These are phyloP conservation scores for Mamestra brassicae DNA, from an alignment of 2,888 invertebrate species.

Conservation along the genomic window DNA sequence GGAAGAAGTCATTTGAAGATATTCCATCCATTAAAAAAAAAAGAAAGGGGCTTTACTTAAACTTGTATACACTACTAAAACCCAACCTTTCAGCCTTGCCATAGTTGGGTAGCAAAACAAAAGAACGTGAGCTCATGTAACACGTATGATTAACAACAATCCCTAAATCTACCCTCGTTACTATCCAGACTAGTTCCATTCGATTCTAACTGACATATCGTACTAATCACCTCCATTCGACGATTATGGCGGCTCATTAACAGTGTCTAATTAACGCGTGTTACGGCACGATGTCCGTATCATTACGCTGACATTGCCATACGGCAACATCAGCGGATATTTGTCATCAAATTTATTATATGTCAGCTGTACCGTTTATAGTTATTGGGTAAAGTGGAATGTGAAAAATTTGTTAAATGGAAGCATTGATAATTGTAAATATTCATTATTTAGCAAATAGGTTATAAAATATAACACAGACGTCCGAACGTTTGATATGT, in stretches of 20 bases:
- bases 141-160: background rate
- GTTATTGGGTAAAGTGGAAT: background rate
- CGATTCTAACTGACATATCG: background rate
- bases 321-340: background rate
- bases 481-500: no score
- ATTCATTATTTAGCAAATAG: no score
- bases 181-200: background rate
- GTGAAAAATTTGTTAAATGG: no score
- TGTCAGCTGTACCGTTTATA: background rate
- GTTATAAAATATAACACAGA: no score
- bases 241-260: conserved; percentile 28
- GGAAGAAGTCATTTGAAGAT: no score
- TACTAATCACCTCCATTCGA: conserved; percentile 28
- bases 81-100: no score
- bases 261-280: conserved; percentile 25
- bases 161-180: conserved; percentile 7
- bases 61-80: no score
- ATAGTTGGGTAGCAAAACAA: background rate
- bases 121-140: background rate
- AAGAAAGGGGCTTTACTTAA: no score
- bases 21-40: no score
- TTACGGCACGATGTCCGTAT: conserved; percentile 18
- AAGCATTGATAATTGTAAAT: no score
- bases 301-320: conserved; percentile 29
- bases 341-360: background rate